Base-by-base conservation (phyloP, 2,113 vertebrate species). In the Leucoraja erinaceus region DNA sequence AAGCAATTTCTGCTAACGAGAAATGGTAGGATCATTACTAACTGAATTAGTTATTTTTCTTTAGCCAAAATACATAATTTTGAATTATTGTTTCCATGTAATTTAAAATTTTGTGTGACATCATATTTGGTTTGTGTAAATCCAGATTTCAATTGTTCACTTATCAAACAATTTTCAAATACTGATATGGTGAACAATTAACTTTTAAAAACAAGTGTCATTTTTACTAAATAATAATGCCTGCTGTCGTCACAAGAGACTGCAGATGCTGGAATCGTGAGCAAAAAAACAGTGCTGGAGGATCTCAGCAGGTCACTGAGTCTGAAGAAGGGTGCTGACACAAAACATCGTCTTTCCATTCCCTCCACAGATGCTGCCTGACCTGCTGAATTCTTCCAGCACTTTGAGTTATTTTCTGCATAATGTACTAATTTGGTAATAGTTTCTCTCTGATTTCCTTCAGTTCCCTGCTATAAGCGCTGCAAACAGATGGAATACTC, bases 401-500 rank as follows among this genome's bases (percentile, higher is more conserved):
- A 47, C 38, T 47, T 47, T 47, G 38, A 3, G 38, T 47, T 47
- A 47, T 47, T 47, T 47, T 47, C 38, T 47, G 38, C 38, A 47
- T 47, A 47, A 1, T 47, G 38, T 47, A 47, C 38, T 47, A 56
- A 59, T 86, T 86, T 56, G 59, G 54, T 8, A 22, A 83, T 7
- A 83, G n/a, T 61, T 9, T 90, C 61, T 68, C 12, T 93, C 94
- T 86, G 0, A 38, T 0, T 22, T 94, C 79, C 93, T 94, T 93
- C 93, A 99, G 99, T 99, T 86, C 99, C 99, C 0, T 99, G 99
- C 94, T 98, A 99, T 94, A 99, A 99, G 94, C 97, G 99, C 9
- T 99, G 98, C 95, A 99, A 99, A 96, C 98, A 99, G 95, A 99
- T 99, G 99, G 99, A 99, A 92, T 99, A 99, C 94, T 99, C 98